A percentile compares a stretch with the other conserved stretches of the same genome.
phyloP scores from a whole-genome alignment of 2,113 vertebrate species.

The Dipodomys ordii region DNA sequence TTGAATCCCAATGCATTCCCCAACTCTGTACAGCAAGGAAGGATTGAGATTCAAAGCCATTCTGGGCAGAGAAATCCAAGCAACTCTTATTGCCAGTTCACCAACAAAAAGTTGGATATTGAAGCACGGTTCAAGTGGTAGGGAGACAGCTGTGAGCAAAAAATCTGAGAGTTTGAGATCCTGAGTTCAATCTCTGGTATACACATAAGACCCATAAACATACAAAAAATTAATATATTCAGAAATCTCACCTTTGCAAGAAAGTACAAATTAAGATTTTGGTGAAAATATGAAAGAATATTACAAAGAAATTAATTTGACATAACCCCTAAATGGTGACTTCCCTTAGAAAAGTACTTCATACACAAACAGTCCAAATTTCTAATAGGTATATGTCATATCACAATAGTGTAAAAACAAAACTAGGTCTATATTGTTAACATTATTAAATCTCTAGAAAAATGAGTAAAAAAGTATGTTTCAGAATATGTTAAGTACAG shows the following conservation, averaged over 20 bases:
- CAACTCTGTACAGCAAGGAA: conserved; percentile 12
- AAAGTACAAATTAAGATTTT: conserved; percentile 24
- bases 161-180: too few species aligned
- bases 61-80: too few species aligned
- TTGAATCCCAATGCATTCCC: background rate
- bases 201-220: background rate
- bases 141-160: too few species aligned
- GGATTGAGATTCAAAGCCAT: background rate
- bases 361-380: conserved; percentile 43
- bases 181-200: too few species aligned
- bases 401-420: conserved; percentile 50
- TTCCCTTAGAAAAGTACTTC: conserved; percentile 23
- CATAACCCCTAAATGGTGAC: conserved; percentile 4
- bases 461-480: conserved; percentile 63
- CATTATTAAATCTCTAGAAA: conserved; percentile 58
- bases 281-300: conserved; percentile 17
- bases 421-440: conserved; percentile 51
- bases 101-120: too few species aligned
- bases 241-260: conserved; percentile 43
- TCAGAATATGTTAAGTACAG: conserved; percentile 60
- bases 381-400: conserved; percentile 47
- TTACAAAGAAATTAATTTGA: conserved; percentile 40
- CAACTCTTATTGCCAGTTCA: too few species aligned
- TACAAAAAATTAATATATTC: conserved; percentile 43
- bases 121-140: too few species aligned